Base-by-base conservation (phyloP, 2,797 vertebrate species). In the Xenops minutus region DNA sequence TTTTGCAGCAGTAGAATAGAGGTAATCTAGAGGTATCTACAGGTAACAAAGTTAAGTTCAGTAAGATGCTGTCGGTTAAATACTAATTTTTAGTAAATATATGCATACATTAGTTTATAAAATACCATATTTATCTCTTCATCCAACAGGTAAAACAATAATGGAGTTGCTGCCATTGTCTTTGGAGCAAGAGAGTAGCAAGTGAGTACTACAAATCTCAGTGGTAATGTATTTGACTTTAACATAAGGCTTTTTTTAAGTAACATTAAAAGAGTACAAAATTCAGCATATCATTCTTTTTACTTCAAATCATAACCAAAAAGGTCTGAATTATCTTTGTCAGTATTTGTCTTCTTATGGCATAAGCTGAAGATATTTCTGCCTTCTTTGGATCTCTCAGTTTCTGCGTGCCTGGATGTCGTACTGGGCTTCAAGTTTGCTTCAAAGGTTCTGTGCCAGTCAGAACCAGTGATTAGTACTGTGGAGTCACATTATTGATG, bases 91-190 rank as follows among this genome's bases (percentile, higher is more conserved):
- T 59, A 66, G 12, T 84, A 78, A 66, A 44, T 43, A 23, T 2
- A 7, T 61, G 29, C 26, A 59, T 59, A 14, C 12, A 17, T 78
- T 49, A 24, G 54, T 94, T 94, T 61, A 49, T 95, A 41, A 93
- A 84, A 68, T 73, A 27, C 24, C 5, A 0, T 95, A 17, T 83
- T 97, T 98, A 96, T 97, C 72, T 67, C 95, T 59, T 96, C 90
- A 82, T 92, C 97, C 62, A 46, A 64, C 71, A 98, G 98, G 48
- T 77, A 91, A 93, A 72, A 85, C 79, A 89, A 13, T 87, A 96
- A 96, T 89, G 48, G 90, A 96, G 48, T 78, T 99, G 90, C 98
- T 98, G 36, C 98, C 98, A 26, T 97, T 99, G 62, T 97, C 92
- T 49, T 71, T 91, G 92, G 75, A 95, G 54, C 88, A 95, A 62